Conservation (phyloP, 2,888 invertebrate species). For the Stenolophus ochropezus region DNA sequence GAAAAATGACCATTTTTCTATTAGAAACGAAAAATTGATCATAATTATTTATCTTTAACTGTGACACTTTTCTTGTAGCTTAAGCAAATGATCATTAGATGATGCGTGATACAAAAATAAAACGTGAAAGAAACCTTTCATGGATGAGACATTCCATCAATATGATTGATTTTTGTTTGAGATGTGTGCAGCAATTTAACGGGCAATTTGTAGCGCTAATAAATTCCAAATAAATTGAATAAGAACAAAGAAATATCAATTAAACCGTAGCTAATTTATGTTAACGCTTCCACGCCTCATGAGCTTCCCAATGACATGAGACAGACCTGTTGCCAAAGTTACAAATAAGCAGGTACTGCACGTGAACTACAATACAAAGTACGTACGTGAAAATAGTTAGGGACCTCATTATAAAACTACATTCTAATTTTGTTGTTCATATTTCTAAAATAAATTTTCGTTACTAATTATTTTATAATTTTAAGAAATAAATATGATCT, state of each 20-base stretch:
- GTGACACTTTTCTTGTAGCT: not conserved
- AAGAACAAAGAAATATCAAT: constrained; percentile 52
- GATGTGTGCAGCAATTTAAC: constrained; percentile 30
- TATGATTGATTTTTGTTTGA: constrained; percentile 2
- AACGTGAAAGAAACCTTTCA: not conserved
- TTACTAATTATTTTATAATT: not conserved
- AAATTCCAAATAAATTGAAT: constrained; percentile 46
- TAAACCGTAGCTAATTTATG: constrained; percentile 51
- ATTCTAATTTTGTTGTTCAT: too few species aligned
- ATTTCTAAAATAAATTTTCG: too few species aligned
- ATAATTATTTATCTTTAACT: too few species aligned
- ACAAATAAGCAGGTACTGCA: constrained; percentile 24
- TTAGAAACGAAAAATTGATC: too few species aligned
- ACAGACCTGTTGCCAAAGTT: constrained; percentile 46
- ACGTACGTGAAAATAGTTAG: constrained; percentile 5
- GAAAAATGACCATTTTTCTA: too few species aligned
- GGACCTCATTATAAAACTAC: not conserved
- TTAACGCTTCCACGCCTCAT: constrained; percentile 48
- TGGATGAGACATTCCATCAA: not conserved
- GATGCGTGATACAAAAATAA: not conserved
- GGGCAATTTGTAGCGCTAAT: constrained; percentile 26
- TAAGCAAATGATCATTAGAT: not conserved
- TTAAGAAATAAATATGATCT: too few species aligned
- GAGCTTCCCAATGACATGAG: constrained; percentile 42
- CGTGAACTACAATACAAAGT: constrained; percentile 4